Evolutionary conservation across 2,888 invertebrate species (phyloP).

Genomic region (Caenorhabditis macrosperma): DNA sequence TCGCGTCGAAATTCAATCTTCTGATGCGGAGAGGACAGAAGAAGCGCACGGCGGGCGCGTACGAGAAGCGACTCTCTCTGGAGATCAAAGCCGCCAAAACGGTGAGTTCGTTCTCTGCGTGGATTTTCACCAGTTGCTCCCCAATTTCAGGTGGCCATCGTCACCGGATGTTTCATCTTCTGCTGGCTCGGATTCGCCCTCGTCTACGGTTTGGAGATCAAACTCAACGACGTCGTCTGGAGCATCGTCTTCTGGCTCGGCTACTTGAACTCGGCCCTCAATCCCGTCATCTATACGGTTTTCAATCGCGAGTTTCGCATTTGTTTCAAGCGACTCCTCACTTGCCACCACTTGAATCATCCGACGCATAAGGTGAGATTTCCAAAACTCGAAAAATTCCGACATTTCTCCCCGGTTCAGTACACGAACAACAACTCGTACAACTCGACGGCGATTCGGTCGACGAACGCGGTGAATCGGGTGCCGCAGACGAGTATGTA

Average conservation of each 20-base stretch:
- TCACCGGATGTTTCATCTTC: constrained; percentile 95
- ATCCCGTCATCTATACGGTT: constrained; percentile 84
- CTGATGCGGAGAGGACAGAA: constrained; percentile 65
- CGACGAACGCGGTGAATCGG: constrained; percentile 54
- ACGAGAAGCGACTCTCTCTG: constrained; percentile 78
- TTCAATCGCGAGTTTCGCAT: constrained; percentile 79
- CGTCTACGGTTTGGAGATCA: constrained; percentile 74
- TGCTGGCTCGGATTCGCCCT: constrained; percentile 96
- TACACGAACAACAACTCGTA: constrained; percentile 74
- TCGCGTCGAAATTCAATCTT: constrained; percentile 57
- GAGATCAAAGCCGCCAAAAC: constrained; percentile 79
- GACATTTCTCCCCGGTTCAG: constrained; percentile 44
- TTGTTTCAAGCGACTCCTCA: constrained; percentile 79
- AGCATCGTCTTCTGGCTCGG: constrained; percentile 95
- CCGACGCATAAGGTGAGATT: constrained; percentile 61
- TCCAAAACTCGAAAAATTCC: no score
- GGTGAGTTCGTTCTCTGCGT: constrained; percentile 15
- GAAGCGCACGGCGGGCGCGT: constrained; percentile 74
- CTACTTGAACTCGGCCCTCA: constrained; percentile 96
- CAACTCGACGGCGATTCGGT: constrained; percentile 67
- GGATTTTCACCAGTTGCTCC: not conserved
- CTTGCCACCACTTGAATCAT: constrained; percentile 78
- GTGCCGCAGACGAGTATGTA: constrained; percentile 55
- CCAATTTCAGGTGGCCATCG: constrained; percentile 84
- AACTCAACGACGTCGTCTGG: constrained; percentile 81